Base-by-base conservation (phyloP, 2,888 invertebrate species). In the Exocentrus adspersus region DNA sequence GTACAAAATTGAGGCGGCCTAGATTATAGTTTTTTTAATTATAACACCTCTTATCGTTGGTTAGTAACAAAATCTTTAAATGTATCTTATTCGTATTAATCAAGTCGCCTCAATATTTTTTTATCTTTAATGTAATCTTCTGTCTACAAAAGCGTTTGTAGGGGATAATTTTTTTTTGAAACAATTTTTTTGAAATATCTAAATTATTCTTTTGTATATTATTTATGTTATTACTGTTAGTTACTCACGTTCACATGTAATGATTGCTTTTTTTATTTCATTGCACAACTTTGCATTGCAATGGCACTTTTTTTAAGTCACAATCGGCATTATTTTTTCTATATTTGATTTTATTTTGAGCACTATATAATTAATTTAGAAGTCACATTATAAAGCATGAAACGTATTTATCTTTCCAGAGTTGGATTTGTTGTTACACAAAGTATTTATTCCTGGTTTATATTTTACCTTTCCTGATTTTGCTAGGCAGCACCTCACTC, bases 221-320 rank as follows among this genome's bases (percentile, higher is more conserved):
- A 73, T 76, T 74, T 77, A 79, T 80, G 78, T 78, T 78, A 76
- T 81, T 78, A 78, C 78, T 80, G 78, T 81, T 82, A 82, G 82
- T 86, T 88, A 88, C 88, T 88, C 88, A 88, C 88, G 86, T 87
- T 87, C 88, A 88, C 88, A 88, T 88, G 88, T 88, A 88, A 87
- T 88, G 88, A 88, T 88, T 87, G 83, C 82, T 82, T 82, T 79
- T n/a, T 79, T 79, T 78, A 77, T 80, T 77, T 78, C 78, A 79
- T 78, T 78, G 82, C 82, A 83, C 82, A 78, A 75, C 80, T 78
- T 78, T 82, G 82, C 82, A 82, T 82, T 81, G 83, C 82, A 82
- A 83, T 83, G 82, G 83, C 83, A 83, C 83, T 81, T 82, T 80
- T n/a, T 80, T 83, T 81, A 76, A 82, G 79, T 82, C 82, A 82